phyloP scores from a whole-genome alignment of 2,888 invertebrate genomes.

The Netelia virgata region DNA sequence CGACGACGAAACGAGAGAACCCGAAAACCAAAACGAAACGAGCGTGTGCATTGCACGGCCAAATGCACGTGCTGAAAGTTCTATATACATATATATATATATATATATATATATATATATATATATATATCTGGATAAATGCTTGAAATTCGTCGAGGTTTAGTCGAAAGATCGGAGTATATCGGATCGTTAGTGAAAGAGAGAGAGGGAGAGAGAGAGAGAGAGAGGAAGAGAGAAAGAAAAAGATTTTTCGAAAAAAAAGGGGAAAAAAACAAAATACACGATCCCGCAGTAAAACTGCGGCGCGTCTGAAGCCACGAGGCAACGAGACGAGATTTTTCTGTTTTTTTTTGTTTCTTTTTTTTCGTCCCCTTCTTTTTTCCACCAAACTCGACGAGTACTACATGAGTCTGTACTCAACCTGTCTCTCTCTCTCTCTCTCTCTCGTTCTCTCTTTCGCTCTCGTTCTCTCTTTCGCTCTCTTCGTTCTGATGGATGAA shows the following conservation, averaged over 20 bases:
- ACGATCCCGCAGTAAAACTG: conserved; percentile 17
- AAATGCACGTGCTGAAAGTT: conserved; percentile 71
- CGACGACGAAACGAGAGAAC: background rate
- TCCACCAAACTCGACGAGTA: conserved; percentile 34
- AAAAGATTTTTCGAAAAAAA: conserved; percentile 65
- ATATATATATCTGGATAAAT: background rate
- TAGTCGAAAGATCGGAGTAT: conserved; percentile 68
- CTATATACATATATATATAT: conserved; percentile 40
- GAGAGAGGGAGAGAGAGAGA: conserved; percentile 12
- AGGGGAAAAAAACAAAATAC: background rate
- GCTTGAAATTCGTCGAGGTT: conserved; percentile 52
- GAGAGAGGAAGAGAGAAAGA: conserved; percentile 9
- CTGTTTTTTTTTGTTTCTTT: conserved; percentile 15
- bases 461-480: no score
- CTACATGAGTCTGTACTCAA: conserved; percentile 63
- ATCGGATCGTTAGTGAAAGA: conserved; percentile 72
- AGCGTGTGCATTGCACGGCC: conserved; percentile 39
- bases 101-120: background rate
- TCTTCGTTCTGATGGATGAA: no score
- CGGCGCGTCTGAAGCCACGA: conserved; percentile 55
- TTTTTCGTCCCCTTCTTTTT: conserved; percentile 7
- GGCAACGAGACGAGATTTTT: conserved; percentile 57
- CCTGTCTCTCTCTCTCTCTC: conserved; percentile 3
- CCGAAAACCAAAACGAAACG: conserved; percentile 24
- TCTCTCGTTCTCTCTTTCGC: background rate